These are phyloP conservation scores for Dromius quadrimaculatus DNA, from an alignment of 2,888 invertebrate genomes.

Conservation along the genomic window DNA sequence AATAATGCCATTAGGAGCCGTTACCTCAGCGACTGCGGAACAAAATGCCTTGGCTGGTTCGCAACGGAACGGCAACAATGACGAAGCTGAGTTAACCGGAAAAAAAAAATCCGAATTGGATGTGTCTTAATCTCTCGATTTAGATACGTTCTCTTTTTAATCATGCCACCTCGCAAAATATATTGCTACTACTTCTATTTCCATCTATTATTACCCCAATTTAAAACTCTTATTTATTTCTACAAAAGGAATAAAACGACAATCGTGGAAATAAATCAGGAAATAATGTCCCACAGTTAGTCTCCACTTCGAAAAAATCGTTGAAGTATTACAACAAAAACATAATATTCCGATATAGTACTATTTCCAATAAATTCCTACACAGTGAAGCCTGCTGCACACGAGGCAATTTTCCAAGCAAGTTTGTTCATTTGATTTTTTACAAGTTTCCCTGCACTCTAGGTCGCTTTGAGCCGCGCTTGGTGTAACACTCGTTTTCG, in stretches of 20 bases:
- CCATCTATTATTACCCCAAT: not conserved
- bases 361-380: not conserved
- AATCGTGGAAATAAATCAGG: not conserved
- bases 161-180: constrained; percentile 17
- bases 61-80: constrained; percentile 32
- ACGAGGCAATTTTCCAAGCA: too few species aligned
- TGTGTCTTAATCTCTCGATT: constrained; percentile 35
- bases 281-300: too few species aligned
- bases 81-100: constrained; percentile 34
- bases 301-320: not conserved
- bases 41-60: constrained; percentile 38
- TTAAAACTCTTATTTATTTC: constrained; percentile 12
- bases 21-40: constrained; percentile 26
- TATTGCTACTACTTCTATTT: not conserved
- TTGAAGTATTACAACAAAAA: not conserved
- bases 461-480: too few species aligned
- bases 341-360: not conserved
- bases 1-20: constrained; percentile 44
- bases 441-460: too few species aligned
- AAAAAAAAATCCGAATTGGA: constrained; percentile 35
- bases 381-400: not conserved
- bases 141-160: constrained; percentile 26
- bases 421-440: too few species aligned
- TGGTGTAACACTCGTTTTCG: too few species aligned
- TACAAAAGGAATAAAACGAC: not conserved